phyloP scores from a whole-genome alignment of 2,113 vertebrate genomes.

The Piliocolobus tephrosceles region DNA sequence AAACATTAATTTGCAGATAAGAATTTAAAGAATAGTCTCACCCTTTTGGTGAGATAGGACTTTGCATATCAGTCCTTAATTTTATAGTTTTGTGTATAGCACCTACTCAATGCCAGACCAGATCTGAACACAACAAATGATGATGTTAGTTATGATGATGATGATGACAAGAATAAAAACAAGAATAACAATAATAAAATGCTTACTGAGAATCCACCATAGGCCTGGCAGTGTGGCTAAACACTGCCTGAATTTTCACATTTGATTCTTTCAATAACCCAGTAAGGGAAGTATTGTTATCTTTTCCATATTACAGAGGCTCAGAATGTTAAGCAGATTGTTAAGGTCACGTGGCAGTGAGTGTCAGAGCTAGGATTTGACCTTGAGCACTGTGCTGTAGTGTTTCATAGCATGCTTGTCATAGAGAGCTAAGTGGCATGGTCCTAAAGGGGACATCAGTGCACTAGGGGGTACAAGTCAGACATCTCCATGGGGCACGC shows the following conservation, averaged over 20 bases:
- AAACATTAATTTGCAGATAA: neutral
- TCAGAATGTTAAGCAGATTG: neutral
- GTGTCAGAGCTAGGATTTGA: neutral
- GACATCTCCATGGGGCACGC: neutral
- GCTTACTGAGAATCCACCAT: neutral
- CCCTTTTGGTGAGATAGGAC: neutral
- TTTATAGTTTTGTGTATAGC: neutral
- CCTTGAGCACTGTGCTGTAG: too few relatives aligned
- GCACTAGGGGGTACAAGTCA: too few relatives aligned
- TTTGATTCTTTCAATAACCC: neutral
- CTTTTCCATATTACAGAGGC: neutral
- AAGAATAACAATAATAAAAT: neutral
- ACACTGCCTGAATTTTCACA: neutral
- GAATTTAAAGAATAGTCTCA: neutral
- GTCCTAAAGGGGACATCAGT: neutral
- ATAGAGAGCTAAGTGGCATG: neutral
- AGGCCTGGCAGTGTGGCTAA: neutral
- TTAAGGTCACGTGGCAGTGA: neutral
- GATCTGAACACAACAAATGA: neutral
- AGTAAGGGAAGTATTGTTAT: fast-evolving
- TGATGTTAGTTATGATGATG: neutral
- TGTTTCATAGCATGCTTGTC: too few relatives aligned
- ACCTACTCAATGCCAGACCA: neutral
- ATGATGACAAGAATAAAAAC: neutral
- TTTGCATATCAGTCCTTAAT: neutral